Evolutionary conservation across 2,797 vertebrate genomes (phyloP).

Genomic region (Carduelis carduelis): DNA sequence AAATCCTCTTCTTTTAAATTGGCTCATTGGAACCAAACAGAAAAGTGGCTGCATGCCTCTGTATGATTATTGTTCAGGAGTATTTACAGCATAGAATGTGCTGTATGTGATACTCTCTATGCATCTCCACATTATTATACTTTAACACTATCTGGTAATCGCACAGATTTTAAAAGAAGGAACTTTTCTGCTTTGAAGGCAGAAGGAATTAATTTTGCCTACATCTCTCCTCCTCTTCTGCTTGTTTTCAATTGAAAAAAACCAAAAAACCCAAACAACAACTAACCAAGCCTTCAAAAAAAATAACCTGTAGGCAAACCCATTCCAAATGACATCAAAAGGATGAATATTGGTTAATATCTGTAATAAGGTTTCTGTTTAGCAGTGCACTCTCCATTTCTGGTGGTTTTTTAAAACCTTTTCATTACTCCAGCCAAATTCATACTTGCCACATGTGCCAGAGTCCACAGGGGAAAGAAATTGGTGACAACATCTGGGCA

Average conservation of each 20-base stretch:
- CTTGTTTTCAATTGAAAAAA: not conserved
- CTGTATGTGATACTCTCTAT: not conserved
- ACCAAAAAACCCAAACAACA: not conserved
- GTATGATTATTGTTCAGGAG: not conserved
- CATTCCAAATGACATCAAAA: not conserved
- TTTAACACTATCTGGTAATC: not conserved
- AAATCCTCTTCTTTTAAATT: not conserved
- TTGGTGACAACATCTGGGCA: not conserved
- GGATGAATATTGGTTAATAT: constrained; percentile 27
- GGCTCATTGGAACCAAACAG: not conserved
- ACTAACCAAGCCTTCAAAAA: not conserved
- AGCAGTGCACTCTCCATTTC: constrained; percentile 10
- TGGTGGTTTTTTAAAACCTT: constrained; percentile 22
- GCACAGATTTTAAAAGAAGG: not conserved
- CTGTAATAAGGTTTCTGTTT: constrained; percentile 21
- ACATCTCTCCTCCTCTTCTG: not conserved
- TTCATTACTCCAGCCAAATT: not conserved
- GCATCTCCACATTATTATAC: not conserved
- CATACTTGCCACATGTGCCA: not conserved
- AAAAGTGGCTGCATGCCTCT: not conserved
- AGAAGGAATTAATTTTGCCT: not conserved
- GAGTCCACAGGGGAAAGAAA: not conserved
- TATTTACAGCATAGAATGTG: not conserved
- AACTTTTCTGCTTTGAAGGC: not conserved
- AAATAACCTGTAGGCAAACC: not conserved